Evolutionary conservation across 2,113 vertebrate genomes (phyloP).

Genomic region (Serilophus lunatus): DNA sequence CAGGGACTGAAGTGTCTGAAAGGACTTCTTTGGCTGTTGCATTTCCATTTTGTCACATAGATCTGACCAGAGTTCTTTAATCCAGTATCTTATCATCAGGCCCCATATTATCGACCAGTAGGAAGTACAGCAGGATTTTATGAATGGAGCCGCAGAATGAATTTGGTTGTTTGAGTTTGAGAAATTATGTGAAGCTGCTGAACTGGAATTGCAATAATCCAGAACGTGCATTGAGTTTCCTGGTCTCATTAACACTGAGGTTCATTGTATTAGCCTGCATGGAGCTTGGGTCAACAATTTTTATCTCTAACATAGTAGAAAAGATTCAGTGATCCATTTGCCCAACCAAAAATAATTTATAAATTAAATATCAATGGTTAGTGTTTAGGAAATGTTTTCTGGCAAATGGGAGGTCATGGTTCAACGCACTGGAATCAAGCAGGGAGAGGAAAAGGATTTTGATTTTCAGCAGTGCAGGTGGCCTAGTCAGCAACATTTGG

Average conservation of each 20-base stretch:
- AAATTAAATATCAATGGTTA: background rate
- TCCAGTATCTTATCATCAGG: background rate
- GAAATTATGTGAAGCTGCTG: constrained; percentile 21
- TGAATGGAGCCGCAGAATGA: constrained; percentile 37
- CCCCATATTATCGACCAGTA: background rate
- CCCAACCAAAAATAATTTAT: background rate
- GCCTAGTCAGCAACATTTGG: background rate
- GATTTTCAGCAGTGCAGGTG: background rate
- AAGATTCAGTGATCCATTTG: background rate
- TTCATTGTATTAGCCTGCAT: constrained; percentile 20
- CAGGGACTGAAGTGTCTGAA: background rate
- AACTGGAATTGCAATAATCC: constrained; percentile 59
- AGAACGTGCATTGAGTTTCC: constrained; percentile 13
- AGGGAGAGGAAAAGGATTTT: background rate
- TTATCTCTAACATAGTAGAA: background rate
- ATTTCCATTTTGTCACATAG: background rate
- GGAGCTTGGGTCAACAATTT: constrained; percentile 9
- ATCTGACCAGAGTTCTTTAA: background rate
- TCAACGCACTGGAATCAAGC: background rate
- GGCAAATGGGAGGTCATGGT: background rate
- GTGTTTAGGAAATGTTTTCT: background rate
- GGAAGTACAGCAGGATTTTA: background rate
- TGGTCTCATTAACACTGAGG: constrained; percentile 35
- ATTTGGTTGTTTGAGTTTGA: background rate
- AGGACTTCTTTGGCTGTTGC: background rate